phyloP scores from a whole-genome alignment of 2,113 vertebrate species.

The Chionodraco myersi region DNA sequence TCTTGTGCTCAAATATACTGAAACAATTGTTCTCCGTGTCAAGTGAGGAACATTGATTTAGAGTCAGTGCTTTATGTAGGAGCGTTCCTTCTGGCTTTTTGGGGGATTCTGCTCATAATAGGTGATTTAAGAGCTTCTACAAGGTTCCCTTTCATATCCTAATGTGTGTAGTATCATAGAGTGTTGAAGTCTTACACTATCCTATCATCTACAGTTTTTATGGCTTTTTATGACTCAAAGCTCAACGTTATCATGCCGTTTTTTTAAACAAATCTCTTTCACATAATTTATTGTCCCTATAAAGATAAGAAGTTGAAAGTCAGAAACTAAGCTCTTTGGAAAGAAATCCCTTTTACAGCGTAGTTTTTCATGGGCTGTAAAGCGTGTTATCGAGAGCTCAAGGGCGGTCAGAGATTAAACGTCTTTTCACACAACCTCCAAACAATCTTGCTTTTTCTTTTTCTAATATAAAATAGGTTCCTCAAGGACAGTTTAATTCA shows the following conservation, averaged over 20 bases:
- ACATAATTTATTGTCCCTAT: neutral
- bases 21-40: neutral
- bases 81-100: neutral
- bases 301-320: slow-evolving; percentile 25
- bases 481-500: slow-evolving; percentile 20
- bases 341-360: slow-evolving; percentile 7
- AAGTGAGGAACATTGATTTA: neutral
- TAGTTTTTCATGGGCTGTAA: slow-evolving; percentile 15
- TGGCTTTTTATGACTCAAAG: neutral
- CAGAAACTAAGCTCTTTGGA: neutral
- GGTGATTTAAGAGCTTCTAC: neutral
- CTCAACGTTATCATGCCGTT: neutral
- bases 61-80: neutral
- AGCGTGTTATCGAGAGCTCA: slow-evolving; percentile 3
- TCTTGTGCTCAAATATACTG: neutral
- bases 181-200: neutral
- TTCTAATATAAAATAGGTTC: slow-evolving; percentile 12
- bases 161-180: neutral
- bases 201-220: neutral
- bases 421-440: neutral
- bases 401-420: neutral
- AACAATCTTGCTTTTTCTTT: slow-evolving; percentile 23
- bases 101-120: neutral
- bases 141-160: neutral
- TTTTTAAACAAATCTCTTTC: neutral